These are phyloP conservation scores for Misgurnus anguillicaudatus DNA, from an alignment of 2,113 vertebrate species.

Conservation along the genomic window DNA sequence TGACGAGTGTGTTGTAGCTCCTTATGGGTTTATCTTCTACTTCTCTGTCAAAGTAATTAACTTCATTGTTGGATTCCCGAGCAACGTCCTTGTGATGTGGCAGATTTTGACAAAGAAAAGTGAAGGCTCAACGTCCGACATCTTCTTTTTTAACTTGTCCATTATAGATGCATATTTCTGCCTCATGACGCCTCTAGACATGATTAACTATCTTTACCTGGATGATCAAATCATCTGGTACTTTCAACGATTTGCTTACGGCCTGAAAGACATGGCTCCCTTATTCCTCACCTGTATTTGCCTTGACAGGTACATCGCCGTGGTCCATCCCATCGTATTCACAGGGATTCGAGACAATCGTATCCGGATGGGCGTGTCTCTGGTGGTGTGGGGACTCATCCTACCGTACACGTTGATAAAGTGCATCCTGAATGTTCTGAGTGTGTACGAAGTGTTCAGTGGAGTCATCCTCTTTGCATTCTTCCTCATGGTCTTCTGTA, in stretches of 20 bases:
- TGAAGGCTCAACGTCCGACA: conserved; percentile 67
- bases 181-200: conserved; percentile 68
- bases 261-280: conserved; percentile 68
- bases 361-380: conserved; percentile 58
- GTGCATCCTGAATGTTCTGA: conserved; percentile 55
- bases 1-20: conserved; percentile 54
- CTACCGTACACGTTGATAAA: conserved; percentile 65
- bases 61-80: conserved; percentile 66
- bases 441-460: conserved; percentile 63
- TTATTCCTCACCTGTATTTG: conserved; percentile 74
- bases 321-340: conserved; percentile 73
- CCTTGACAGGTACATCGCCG: conserved; percentile 73
- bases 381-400: conserved; percentile 63
- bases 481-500: conserved; percentile 74
- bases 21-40: conserved; percentile 72
- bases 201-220: conserved; percentile 67
- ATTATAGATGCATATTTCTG: conserved; percentile 71
- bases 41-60: conserved; percentile 72
- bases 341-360: conserved; percentile 62
- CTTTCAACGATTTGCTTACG: conserved; percentile 68
- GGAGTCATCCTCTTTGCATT: conserved; percentile 71
- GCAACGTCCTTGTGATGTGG: conserved; percentile 73
- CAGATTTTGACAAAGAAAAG: conserved; percentile 63
- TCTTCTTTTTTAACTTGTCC: conserved; percentile 74
- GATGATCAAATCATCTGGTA: conserved; percentile 60